Evolutionary conservation across 2,888 invertebrate genomes (phyloP).

Genomic region (Zygaena filipendulae): DNA sequence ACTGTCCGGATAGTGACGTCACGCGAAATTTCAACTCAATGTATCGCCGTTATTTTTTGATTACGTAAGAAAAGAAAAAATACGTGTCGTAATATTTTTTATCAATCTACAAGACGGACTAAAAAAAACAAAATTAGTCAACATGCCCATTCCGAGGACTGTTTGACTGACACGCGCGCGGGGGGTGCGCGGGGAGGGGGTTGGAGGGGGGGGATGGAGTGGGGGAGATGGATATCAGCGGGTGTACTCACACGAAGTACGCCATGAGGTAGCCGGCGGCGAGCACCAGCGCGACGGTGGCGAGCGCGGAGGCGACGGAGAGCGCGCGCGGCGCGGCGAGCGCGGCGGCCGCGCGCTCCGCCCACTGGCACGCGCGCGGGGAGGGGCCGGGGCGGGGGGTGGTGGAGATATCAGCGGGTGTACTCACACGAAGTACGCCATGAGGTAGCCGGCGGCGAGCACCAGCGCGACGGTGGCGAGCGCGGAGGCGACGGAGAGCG

Average conservation of each 20-base stretch:
- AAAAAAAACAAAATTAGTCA: no score
- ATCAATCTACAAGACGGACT: no score
- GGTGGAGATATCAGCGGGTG: no score
- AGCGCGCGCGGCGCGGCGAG: slow-evolving; percentile 81
- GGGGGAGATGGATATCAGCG: slow-evolving; percentile 75
- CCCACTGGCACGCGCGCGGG: slow-evolving; percentile 73
- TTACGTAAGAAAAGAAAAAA: no score
- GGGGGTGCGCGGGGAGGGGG: no score
- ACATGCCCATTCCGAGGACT: no score
- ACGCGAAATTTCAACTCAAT: no score
- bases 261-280: slow-evolving; percentile 82
- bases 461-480: slow-evolving; percentile 78
- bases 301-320: slow-evolving; percentile 70
- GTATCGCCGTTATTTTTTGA: no score
- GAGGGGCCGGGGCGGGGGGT: slow-evolving; percentile 31
- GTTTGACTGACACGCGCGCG: no score
- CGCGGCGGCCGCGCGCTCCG: slow-evolving; percentile 78
- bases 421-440: slow-evolving; percentile 78
- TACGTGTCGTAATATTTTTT: no score
- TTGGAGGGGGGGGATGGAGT: slow-evolving; percentile 73
- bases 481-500: slow-evolving; percentile 72
- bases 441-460: slow-evolving; percentile 78
- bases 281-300: slow-evolving; percentile 77
- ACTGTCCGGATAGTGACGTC: no score
- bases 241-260: slow-evolving; percentile 71